Evolutionary conservation across 1,140 invertebrate genomes (phyloP), one percentile per base, ranked within the genome.

Genomic region (Procambarus clarkii): DNA sequence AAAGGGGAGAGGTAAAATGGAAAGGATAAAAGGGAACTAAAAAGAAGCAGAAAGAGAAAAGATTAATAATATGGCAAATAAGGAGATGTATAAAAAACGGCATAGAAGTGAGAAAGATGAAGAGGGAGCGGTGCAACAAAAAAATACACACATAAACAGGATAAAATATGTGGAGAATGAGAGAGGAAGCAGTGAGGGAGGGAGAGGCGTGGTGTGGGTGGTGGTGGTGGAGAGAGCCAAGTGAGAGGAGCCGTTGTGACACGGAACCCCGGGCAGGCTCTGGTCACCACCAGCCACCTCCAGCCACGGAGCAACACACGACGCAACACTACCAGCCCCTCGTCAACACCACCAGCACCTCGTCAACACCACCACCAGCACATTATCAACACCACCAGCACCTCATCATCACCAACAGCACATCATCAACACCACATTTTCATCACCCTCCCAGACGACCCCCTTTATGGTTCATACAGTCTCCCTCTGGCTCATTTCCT

Each of bases 171-270:
- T 54, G 60, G 18, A 18, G 45, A 13, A n/a, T 64, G 81, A 34
- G 24, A 9, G 58, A 69, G 81, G 24, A 18, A 46, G 24, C 34
- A 69, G 69, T 7, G n/a, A 24, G 69, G 18, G 69, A 7, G 69
- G 3, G n/a, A n/a, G 69, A 24, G 69, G 11, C 2, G n/a, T 5
- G 2, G n/a, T 18, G 11, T 7, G 69, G 24, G 69, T 18, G 69
- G 11, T 13, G n/a, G 69, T 71, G 69, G 69, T 71, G 69, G 5
- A 7, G 69, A 7, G 69, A 64, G 60, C 9, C 24, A n/a, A 74
- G 69, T 74, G 69, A 74, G 69, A 74, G 69, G n/a, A 24, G 69
- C 69, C 24, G 69, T 74, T 74, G 69, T 74, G 69, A 74, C n/a
- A 74, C 69, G 21, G 69, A 34, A 74, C 69, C 24, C 69, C 69